A percentile compares a stretch with the other conserved stretches of the same genome.
Evolutionary conservation across 2,113 vertebrate species (phyloP).

Genomic region (Coptodon bakossiorum): DNA sequence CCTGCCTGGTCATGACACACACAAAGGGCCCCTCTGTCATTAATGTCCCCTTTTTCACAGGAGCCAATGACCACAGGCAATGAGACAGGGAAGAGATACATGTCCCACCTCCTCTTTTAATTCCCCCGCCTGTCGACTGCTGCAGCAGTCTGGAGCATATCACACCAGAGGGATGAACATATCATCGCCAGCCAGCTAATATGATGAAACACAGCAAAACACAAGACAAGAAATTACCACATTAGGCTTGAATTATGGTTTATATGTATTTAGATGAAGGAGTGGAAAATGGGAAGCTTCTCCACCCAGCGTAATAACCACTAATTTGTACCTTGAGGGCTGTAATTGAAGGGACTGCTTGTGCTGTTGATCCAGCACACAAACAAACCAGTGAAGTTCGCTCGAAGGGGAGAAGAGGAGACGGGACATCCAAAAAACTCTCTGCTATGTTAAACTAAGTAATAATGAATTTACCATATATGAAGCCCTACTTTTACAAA

Average conservation of each 20-base stretch:
- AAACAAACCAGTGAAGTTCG: conserved; percentile 4
- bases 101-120: neutral
- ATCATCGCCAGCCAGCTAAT: conserved; percentile 18
- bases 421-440: neutral
- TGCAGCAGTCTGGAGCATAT: conserved; percentile 1
- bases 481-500: conserved; percentile 16
- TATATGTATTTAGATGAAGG: neutral
- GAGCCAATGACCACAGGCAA: conserved; percentile 34
- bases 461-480: conserved; percentile 22
- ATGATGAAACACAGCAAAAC: conserved; percentile 26
- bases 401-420: neutral
- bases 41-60: conserved; percentile 33
- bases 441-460: neutral
- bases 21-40: conserved; percentile 41
- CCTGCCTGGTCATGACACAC: conserved; percentile 23
- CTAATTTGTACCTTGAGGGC: conserved; percentile 35
- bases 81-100: conserved; percentile 15
- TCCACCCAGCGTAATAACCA: conserved; percentile 13
- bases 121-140: neutral
- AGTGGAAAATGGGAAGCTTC: conserved; percentile 4
- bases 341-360: conserved; percentile 22
- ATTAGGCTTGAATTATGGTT: conserved; percentile 4
- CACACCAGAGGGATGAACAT: neutral
- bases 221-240: neutral
- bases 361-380: neutral